Conservation (phyloP, 35 echinoderm and acorn worm species). For the Lytechinus variegatus region DNA sequence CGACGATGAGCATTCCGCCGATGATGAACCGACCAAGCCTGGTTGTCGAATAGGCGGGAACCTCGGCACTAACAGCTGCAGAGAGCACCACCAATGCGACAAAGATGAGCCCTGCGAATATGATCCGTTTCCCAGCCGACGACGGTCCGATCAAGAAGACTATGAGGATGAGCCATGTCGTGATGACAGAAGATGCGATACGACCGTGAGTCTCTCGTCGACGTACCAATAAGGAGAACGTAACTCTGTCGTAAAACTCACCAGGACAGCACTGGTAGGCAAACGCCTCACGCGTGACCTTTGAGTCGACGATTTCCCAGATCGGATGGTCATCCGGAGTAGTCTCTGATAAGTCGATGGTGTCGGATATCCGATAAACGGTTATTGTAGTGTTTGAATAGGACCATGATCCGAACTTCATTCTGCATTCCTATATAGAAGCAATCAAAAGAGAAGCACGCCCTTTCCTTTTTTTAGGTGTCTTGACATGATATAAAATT, state of each 20-base stretch:
- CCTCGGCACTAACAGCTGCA: background rate
- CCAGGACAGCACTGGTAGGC: background rate
- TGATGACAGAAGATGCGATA: background rate
- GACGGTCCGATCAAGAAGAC: background rate
- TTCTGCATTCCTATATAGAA: background rate
- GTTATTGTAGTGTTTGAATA: background rate
- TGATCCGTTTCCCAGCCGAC: background rate
- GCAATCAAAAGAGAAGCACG: too few species aligned
- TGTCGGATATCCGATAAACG: background rate
- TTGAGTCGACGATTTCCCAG: background rate
- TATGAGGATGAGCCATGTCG: constrained; percentile 10
- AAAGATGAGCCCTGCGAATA: background rate
- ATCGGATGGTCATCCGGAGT: background rate
- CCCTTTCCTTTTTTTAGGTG: too few species aligned
- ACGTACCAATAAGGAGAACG: background rate
- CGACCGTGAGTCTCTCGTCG: background rate
- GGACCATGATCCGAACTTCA: background rate
- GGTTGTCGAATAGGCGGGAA: background rate
- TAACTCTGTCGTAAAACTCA: background rate
- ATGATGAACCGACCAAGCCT: background rate
- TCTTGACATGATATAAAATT: too few species aligned
- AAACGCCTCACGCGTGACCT: background rate
- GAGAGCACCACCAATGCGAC: background rate
- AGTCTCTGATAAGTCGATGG: background rate
- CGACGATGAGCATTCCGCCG: background rate